Conservation (phyloP, 2,113 vertebrate species). For the Perca flavescens region DNA sequence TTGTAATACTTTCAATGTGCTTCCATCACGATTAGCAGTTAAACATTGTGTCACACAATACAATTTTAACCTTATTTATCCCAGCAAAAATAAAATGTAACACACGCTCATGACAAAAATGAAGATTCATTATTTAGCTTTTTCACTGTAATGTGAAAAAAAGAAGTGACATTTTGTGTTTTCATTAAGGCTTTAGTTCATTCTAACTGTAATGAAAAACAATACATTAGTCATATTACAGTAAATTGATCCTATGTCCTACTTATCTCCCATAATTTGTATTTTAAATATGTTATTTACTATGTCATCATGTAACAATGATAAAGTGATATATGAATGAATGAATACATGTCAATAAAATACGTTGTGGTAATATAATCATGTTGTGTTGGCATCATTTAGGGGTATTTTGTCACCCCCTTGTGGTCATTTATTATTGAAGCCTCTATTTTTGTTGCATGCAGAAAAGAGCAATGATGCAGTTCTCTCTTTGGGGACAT, state of each 20-base stretch:
- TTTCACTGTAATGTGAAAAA: neutral
- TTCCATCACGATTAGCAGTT: no score
- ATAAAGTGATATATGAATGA: no score
- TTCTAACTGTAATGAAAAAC: no score
- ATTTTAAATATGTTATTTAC: no score
- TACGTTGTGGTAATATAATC: neutral
- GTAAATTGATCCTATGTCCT: no score
- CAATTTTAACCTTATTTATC: neutral
- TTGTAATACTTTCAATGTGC: neutral
- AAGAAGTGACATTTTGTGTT: no score
- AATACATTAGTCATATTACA: no score
- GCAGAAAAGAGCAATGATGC: no score
- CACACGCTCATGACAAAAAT: neutral
- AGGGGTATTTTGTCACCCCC: neutral
- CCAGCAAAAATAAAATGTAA: neutral
- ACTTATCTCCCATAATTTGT: no score
- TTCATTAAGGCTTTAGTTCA: no score
- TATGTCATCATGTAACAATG: no score
- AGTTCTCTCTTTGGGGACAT: neutral
- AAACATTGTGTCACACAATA: neutral
- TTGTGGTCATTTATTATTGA: conserved; percentile 7
- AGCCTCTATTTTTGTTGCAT: neutral
- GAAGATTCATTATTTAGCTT: neutral
- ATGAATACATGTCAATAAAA: no score
- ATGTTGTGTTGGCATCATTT: neutral